Conservation (phyloP, 2,888 invertebrate genomes). For the Microdon myrmicae region DNA sequence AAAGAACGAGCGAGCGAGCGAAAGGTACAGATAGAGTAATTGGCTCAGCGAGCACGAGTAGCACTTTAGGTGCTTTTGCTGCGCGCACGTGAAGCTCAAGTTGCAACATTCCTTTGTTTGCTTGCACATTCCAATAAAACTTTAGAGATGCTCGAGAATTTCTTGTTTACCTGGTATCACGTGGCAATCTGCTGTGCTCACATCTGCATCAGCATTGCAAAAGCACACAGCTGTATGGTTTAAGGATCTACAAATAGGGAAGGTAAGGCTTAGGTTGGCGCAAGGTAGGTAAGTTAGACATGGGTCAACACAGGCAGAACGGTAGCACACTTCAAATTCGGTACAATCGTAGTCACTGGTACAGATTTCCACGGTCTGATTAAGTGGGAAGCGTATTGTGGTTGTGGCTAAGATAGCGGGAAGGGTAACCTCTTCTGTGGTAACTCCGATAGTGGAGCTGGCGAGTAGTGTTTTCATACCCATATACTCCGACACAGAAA, state of each 20-base stretch:
- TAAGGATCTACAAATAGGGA: slow-evolving; percentile 68
- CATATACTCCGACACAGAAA: too few relatives aligned
- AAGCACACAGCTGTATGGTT: slow-evolving; percentile 71
- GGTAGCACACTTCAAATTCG: slow-evolving; percentile 68
- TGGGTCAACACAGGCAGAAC: slow-evolving; percentile 68
- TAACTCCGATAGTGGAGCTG: slow-evolving; percentile 12
- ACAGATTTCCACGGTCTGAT: slow-evolving; percentile 55
- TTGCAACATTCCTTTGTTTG: slow-evolving; percentile 48
- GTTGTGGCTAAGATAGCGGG: slow-evolving; percentile 6
- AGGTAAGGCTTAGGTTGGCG: slow-evolving; percentile 64
- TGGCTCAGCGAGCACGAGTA: slow-evolving; percentile 26
- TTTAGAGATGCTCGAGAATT: slow-evolving; percentile 33
- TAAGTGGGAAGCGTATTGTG: background rate
- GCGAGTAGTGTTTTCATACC: too few relatives aligned
- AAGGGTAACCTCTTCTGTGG: too few relatives aligned
- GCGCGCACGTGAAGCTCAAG: slow-evolving; percentile 17
- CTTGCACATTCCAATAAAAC: slow-evolving; percentile 55
- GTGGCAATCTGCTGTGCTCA: slow-evolving; percentile 70
- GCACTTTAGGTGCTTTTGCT: slow-evolving; percentile 45
- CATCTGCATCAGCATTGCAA: slow-evolving; percentile 68
- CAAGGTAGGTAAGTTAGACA: slow-evolving; percentile 67
- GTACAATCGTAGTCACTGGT: slow-evolving; percentile 64
- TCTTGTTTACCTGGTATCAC: slow-evolving; percentile 71
- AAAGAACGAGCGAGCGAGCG: slow-evolving; percentile 14
- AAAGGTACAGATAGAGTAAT: slow-evolving; percentile 6